These are phyloP conservation scores for Apotomis capreana DNA, from an alignment of 2,888 invertebrate species.

Conservation along the genomic window DNA sequence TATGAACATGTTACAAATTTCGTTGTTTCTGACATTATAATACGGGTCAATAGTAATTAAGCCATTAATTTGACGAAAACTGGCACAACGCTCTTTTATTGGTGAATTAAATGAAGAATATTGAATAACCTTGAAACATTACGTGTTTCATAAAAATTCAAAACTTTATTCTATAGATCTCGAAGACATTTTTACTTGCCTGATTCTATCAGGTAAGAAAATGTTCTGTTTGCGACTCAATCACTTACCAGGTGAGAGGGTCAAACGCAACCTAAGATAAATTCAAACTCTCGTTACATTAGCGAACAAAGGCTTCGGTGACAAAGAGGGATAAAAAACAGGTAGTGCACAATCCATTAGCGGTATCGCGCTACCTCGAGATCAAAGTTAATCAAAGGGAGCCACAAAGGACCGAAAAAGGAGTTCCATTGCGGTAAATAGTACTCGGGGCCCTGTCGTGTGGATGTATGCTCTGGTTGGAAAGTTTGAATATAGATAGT, in stretches of 20 bases:
- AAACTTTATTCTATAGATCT: too few relatives aligned
- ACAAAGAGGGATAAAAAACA: constrained; percentile 47
- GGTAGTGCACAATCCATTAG: constrained; percentile 75
- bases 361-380: constrained; percentile 67
- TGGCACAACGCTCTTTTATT: too few relatives aligned
- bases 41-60: too few relatives aligned
- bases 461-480: constrained; percentile 58
- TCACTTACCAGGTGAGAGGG: constrained; percentile 25
- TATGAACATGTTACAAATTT: too few relatives aligned
- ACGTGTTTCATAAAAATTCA: too few relatives aligned
- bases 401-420: constrained; percentile 78
- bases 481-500: not conserved
- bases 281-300: constrained; percentile 11
- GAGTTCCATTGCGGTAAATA: constrained; percentile 75
- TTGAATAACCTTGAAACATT: too few relatives aligned
- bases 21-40: too few relatives aligned
- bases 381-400: constrained; percentile 83
- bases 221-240: not conserved
- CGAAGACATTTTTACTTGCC: too few relatives aligned
- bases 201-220: not conserved
- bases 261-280: not conserved
- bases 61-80: too few relatives aligned
- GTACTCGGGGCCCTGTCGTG: constrained; percentile 44
- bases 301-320: constrained; percentile 9
- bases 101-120: too few relatives aligned